A percentile compares a stretch with the other conserved stretches of the same genome.
Conservation (phyloP, 2,113 vertebrate species). For the Cynopterus brachyotis region DNA sequence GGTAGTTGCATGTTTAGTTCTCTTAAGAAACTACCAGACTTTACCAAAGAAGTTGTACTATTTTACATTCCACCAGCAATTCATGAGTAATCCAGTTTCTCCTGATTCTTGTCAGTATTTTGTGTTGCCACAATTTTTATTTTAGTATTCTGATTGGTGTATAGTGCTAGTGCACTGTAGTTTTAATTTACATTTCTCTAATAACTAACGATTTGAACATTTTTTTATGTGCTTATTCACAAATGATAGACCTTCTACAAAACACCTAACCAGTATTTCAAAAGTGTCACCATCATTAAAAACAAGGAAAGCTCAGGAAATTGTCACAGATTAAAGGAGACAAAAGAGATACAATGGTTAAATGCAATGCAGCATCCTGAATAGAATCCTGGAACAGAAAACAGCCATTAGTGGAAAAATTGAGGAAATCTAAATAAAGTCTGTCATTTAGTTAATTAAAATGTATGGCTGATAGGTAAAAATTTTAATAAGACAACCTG, state of each 20-base stretch:
- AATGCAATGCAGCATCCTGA: background rate
- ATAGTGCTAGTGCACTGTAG: background rate
- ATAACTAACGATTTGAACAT: background rate
- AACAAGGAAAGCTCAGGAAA: background rate
- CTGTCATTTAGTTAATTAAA: constrained; percentile 28
- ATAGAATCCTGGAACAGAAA: background rate
- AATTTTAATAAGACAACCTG: background rate
- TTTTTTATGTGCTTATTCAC: background rate
- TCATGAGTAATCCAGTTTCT: background rate
- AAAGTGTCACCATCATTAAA: background rate
- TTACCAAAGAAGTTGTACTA: background rate
- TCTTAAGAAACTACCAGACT: background rate
- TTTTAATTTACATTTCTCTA: background rate
- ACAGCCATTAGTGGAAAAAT: background rate
- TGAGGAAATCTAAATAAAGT: constrained; percentile 7
- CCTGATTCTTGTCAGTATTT: background rate
- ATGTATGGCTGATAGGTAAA: constrained; percentile 1
- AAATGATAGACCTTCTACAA: background rate
- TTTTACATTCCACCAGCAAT: background rate
- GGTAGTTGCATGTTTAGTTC: background rate
- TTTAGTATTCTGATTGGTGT: background rate
- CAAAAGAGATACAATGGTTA: background rate
- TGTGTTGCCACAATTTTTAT: background rate
- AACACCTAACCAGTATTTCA: background rate
- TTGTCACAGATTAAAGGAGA: background rate